phyloP scores from a whole-genome alignment of 2,113 vertebrate species.

The Peucedramus taeniatus region DNA sequence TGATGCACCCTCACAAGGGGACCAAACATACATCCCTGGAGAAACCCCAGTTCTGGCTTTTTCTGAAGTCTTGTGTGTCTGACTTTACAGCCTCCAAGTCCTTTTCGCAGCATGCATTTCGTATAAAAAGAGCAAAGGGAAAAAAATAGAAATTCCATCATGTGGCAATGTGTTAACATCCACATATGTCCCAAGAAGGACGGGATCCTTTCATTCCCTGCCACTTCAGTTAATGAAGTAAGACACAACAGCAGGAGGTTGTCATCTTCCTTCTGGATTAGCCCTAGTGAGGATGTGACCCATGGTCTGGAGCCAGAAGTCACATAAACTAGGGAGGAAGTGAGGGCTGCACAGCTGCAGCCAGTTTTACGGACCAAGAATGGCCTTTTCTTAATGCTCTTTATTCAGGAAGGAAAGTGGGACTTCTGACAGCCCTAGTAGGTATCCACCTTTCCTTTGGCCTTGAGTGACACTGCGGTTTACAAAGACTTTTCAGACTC shows the following conservation, averaged over 20 bases:
- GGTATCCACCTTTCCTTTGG: background rate
- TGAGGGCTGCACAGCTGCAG: background rate
- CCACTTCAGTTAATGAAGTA: conserved; percentile 55
- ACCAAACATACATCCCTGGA: background rate
- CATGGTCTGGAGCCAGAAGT: conserved; percentile 47
- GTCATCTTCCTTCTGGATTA: conserved; percentile 59
- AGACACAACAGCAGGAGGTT: conserved; percentile 61
- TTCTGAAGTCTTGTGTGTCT: background rate
- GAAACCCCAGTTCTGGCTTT: background rate
- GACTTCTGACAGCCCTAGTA: background rate
- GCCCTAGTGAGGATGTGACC: conserved; percentile 47
- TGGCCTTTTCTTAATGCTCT: background rate
- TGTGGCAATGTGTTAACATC: conserved; percentile 62
- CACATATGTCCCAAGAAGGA: conserved; percentile 61
- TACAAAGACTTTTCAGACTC: background rate
- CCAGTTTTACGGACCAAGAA: background rate
- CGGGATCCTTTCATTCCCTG: conserved; percentile 51
- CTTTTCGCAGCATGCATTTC: background rate
- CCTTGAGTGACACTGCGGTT: background rate
- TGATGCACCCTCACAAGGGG: background rate
- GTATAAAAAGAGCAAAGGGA: conserved; percentile 62
- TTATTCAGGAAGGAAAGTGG: background rate
- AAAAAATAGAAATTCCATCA: conserved; percentile 49
- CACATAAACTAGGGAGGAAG: background rate
- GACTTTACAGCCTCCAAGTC: conserved; percentile 33